phyloP scores from a whole-genome alignment of 2,113 vertebrate genomes.

The Chloropsis cyanopogon region DNA sequence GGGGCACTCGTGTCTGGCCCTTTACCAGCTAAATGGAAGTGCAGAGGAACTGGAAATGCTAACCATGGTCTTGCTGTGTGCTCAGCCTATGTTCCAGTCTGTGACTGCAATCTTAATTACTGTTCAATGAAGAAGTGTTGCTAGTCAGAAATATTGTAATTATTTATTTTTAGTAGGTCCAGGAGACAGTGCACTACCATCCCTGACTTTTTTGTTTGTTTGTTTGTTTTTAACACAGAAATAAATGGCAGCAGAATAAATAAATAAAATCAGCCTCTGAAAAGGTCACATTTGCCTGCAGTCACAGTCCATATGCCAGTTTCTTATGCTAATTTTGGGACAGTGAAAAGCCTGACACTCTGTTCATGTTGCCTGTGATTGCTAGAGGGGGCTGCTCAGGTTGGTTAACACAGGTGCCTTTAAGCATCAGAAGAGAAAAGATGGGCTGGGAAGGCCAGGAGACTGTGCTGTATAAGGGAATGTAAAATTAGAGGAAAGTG shows the following conservation, averaged over 20 bases:
- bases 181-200: neutral
- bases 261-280: conserved; percentile 17
- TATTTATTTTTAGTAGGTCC: neutral
- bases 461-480: accelerated
- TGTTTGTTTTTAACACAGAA: neutral
- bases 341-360: neutral
- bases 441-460: neutral
- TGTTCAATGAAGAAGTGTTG: neutral
- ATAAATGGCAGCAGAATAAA: conserved; percentile 22
- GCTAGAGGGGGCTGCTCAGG: neutral
- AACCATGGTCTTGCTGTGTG: accelerated
- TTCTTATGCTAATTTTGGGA: conserved; percentile 15
- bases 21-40: neutral
- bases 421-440: neutral
- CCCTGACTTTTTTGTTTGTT: neutral
- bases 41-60: neutral
- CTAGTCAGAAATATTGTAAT: neutral
- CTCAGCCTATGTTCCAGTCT: neutral
- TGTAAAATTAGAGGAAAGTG: neutral
- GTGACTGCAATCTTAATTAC: neutral
- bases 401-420: accelerated
- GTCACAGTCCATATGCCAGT: neutral
- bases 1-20: neutral
- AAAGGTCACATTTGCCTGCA: conserved; percentile 45
- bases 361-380: neutral